Percentiles rank a stretch among this genome's conserved stretches.
Conservation (phyloP, 2,113 vertebrate species). For the Hippolais icterina region DNA sequence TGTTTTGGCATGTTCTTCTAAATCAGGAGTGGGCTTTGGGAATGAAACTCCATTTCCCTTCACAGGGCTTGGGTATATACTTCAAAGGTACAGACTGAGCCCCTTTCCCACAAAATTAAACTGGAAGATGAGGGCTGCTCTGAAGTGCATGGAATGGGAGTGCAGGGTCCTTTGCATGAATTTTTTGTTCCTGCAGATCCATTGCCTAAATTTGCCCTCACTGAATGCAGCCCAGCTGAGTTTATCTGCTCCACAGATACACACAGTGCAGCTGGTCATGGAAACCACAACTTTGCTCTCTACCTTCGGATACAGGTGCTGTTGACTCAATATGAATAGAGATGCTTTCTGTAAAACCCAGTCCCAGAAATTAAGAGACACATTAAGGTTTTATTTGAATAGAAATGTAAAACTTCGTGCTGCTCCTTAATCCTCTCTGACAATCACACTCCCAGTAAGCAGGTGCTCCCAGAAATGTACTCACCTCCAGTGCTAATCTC, state of each 20-base stretch:
- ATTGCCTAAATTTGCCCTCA: background rate
- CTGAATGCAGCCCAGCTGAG: background rate
- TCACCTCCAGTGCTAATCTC: background rate
- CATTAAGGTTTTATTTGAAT: background rate
- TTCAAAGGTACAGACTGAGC: background rate
- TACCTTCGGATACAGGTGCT: background rate
- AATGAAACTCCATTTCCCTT: background rate
- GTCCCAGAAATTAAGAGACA: background rate
- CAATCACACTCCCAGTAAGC: background rate
- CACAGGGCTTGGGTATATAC: background rate
- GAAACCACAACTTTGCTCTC: background rate
- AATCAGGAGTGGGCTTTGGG: background rate
- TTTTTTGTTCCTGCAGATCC: background rate
- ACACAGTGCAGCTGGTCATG: fast-evolving
- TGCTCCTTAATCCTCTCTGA: background rate
- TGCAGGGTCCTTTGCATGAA: background rate
- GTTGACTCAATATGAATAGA: background rate
- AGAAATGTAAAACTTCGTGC: background rate
- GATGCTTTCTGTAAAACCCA: background rate
- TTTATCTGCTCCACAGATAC: background rate
- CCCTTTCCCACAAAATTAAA: background rate
- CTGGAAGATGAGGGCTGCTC: background rate
- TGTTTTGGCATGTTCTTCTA: background rate
- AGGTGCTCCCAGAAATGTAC: background rate
- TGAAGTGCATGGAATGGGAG: fast-evolving